phyloP scores from a whole-genome alignment of 2,113 vertebrate species.

The Geothlypis trichas region DNA sequence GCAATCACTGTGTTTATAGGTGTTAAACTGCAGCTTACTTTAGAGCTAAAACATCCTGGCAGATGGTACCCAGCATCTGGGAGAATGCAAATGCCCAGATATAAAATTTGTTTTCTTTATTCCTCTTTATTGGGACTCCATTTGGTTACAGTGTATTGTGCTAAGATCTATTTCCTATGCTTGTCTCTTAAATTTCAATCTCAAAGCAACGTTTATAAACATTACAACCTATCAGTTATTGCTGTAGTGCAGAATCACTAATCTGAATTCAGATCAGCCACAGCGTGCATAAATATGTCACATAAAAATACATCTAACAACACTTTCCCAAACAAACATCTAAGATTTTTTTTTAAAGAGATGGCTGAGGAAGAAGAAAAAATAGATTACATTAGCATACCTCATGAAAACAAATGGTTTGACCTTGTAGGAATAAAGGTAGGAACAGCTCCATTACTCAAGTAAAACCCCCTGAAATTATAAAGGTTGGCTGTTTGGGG shows the following conservation, averaged over 20 bases:
- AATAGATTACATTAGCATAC: background rate
- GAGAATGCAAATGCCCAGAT: slow-evolving; percentile 7
- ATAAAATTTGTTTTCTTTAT: slow-evolving; percentile 44
- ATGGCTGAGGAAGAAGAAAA: background rate
- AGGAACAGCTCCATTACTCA: background rate
- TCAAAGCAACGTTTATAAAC: slow-evolving; percentile 15
- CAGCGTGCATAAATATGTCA: background rate
- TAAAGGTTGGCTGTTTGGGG: background rate
- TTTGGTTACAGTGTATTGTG: background rate
- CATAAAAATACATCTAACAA: background rate
- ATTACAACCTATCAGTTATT: slow-evolving; percentile 4
- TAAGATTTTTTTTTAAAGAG: background rate
- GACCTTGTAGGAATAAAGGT: background rate
- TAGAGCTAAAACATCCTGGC: background rate
- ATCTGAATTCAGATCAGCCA: slow-evolving; percentile 8
- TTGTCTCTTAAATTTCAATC: slow-evolving; percentile 42
- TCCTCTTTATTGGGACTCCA: background rate
- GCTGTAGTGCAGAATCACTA: background rate
- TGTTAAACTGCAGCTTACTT: background rate
- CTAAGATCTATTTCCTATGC: slow-evolving; percentile 33
- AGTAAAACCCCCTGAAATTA: background rate
- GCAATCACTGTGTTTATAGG: background rate
- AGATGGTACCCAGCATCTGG: slow-evolving; percentile 45
- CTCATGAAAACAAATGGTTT: background rate
- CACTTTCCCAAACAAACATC: background rate